Conservation (phyloP, 2,888 invertebrate species). For the Meandrusa payeni region DNA sequence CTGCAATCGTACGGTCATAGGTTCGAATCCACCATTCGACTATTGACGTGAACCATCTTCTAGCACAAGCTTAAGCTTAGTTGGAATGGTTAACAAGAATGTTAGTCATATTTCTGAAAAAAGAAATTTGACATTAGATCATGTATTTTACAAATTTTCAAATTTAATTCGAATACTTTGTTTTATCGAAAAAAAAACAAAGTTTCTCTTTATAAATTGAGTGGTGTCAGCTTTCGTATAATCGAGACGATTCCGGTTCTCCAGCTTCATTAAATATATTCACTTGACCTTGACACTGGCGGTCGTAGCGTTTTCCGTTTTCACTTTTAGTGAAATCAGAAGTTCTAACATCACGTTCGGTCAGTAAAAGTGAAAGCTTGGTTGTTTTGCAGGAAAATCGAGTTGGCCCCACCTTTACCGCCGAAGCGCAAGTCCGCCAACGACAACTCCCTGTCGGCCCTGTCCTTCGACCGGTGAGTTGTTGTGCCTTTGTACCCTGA, state of each 20-base stretch:
- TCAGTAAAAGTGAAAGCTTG: constrained; percentile 38
- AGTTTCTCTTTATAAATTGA: constrained; percentile 15
- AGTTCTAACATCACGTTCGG: constrained; percentile 28
- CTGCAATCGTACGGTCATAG: too few species aligned
- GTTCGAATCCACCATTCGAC: too few species aligned
- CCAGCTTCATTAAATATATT: constrained; percentile 4
- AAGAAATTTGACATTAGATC: too few species aligned
- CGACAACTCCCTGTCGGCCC: constrained; percentile 75
- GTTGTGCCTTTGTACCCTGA: constrained; percentile 15
- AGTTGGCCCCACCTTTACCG: constrained; percentile 89
- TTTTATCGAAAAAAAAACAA: too few species aligned
- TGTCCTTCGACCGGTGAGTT: constrained; percentile 83
- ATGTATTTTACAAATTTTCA: too few species aligned
- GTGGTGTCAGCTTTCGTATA: constrained; percentile 10
- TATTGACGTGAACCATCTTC: too few species aligned
- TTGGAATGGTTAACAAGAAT: too few species aligned
- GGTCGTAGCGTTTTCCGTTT: constrained; percentile 14
- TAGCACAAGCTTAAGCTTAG: too few species aligned
- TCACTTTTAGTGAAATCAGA: constrained; percentile 30
- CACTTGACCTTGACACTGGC: constrained; percentile 22
- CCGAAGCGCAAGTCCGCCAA: constrained; percentile 85
- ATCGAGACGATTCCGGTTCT: constrained; percentile 10
- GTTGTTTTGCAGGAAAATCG: constrained; percentile 77
- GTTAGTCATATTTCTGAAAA: too few species aligned
- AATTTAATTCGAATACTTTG: too few species aligned